Evolutionary conservation across 2,888 invertebrate species (phyloP), one percentile per base, ranked within the genome.

Genomic region (Hirtodrosophila cameraria): DNA sequence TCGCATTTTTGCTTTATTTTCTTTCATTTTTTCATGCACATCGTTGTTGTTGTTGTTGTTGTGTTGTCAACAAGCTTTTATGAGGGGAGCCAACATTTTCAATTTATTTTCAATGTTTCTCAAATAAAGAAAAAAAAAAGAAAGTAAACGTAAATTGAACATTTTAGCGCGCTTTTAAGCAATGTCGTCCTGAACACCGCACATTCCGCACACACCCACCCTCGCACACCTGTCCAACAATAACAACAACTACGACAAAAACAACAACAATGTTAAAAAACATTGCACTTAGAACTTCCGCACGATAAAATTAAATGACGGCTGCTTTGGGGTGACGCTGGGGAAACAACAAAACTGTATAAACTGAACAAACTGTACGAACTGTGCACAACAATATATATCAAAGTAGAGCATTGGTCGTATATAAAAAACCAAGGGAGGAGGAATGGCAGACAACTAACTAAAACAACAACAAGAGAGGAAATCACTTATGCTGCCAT

Each of bases 151-250:
- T 75, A 81, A 81, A 82, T 82, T 82, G 86, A 87, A 85, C 86
- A 87, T 82, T 82, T 87, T 85, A 85, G 87, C 87, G 85, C 75
- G 69, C 85, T 81, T 86, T 81, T 81, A 84, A 84, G 87, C 77
- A 76, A 76, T 76, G 74, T 69, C 60, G 50, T 39, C 35, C 41
- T 33, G 20, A 25, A 16, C 33, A 53, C 45, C 35, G 16, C 42
- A 31, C 53, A 16, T 42, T 30, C 36, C 33, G 30, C 48, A 28
- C 57, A 6, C 43, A 33, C 31, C 16, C 38, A 52, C 38, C n/a
- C n/a, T n/a, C 33, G 8, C 36, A 41, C 82, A 84, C 85, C 86
- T 80, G 86, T 48, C 64, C 41, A 58, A 68, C 59, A 75, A 45
- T 33, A 77, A 58, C 59, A 78, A 55, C 58, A 69, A 49, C 50